Percentiles rank a stretch among this genome's conserved stretches.
Evolutionary conservation across 1,140 invertebrate genomes (phyloP).

Genomic region (Ceratina australensis): DNA sequence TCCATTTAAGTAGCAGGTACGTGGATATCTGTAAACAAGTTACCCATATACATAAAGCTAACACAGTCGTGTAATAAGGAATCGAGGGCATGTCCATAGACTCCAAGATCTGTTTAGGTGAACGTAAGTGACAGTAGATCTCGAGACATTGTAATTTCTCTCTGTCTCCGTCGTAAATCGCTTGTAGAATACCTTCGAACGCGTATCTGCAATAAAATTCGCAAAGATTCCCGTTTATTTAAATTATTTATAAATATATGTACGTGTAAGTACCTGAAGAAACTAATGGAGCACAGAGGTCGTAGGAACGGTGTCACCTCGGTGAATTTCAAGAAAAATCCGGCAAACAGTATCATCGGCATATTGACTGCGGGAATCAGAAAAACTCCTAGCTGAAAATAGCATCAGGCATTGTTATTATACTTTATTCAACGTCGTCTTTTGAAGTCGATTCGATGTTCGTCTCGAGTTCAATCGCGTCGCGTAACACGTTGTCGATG

Average conservation of each 20-base stretch:
- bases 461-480: constrained; percentile 10
- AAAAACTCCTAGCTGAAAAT: constrained; percentile 87
- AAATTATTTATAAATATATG: too few relatives aligned
- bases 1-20: constrained; percentile 68
- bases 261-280: constrained; percentile 81
- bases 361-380: constrained; percentile 89
- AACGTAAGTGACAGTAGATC: constrained; percentile 65
- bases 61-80: constrained; percentile 58
- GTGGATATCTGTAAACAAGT: constrained; percentile 62
- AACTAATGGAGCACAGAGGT: constrained; percentile 86
- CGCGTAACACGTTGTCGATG: neutral
- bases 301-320: constrained; percentile 87
- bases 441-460: neutral
- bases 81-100: constrained; percentile 71
- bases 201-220: constrained; percentile 81
- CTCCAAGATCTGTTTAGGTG: constrained; percentile 63
- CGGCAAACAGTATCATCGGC: constrained; percentile 91
- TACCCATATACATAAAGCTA: constrained; percentile 69
- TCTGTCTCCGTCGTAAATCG: constrained; percentile 86
- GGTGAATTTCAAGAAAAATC: constrained; percentile 90
- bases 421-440: neutral
- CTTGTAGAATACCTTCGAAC: constrained; percentile 88
- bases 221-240: neutral
- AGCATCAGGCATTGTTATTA: neutral
- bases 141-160: constrained; percentile 79